Percentiles rank a stretch among this genome's conserved stretches.
Conservation (phyloP, 2,888 invertebrate genomes). For the Leptopilina drosophilae region DNA sequence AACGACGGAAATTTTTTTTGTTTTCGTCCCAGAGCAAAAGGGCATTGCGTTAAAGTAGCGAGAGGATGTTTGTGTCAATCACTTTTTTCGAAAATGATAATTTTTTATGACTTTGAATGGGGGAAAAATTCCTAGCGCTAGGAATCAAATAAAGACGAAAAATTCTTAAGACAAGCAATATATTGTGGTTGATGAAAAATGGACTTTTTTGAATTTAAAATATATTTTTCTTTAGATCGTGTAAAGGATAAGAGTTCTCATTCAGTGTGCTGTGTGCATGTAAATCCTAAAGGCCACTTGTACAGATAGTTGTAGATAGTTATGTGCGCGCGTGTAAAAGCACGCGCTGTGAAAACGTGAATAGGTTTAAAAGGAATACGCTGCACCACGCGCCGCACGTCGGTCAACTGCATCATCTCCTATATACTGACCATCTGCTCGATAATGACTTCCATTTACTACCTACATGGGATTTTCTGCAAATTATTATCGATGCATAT, state of each 20-base stretch:
- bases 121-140: too few relatives aligned
- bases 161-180: too few relatives aligned
- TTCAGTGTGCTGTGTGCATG: conserved; percentile 23
- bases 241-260: background rate
- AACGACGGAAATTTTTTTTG: conserved; percentile 57
- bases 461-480: conserved; percentile 71
- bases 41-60: background rate
- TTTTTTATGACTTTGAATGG: too few relatives aligned
- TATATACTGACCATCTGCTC: conserved; percentile 72
- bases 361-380: conserved; percentile 66
- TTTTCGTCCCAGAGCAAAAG: background rate
- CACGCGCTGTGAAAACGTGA: conserved; percentile 53
- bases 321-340: conserved; percentile 47
- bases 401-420: conserved; percentile 73
- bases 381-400: conserved; percentile 69
- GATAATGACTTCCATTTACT: conserved; percentile 75
- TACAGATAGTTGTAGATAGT: conserved; percentile 30
- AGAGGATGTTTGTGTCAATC: background rate
- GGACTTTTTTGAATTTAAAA: too few relatives aligned
- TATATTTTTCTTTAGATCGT: background rate
- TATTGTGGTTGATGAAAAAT: too few relatives aligned
- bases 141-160: too few relatives aligned
- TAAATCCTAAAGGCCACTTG: conserved; percentile 21
- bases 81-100: too few relatives aligned
- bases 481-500: conserved; percentile 73